These are phyloP conservation scores for Catocala fraxini DNA, from an alignment of 2,888 invertebrate genomes.

Conservation along the genomic window DNA sequence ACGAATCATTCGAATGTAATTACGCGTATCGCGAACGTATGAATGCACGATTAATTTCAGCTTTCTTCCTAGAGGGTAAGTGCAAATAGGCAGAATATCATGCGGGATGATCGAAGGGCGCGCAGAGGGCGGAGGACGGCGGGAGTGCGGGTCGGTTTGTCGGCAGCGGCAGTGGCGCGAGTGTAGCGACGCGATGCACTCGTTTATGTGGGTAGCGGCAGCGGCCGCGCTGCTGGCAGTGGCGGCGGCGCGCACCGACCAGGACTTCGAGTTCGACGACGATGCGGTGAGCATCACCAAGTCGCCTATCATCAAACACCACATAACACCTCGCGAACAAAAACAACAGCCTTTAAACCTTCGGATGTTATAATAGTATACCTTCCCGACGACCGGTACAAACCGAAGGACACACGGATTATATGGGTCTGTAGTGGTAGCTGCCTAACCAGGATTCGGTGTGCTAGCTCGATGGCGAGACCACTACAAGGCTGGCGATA, in stretches of 20 bases:
- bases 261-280: constrained; percentile 84
- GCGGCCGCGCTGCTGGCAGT: constrained; percentile 57
- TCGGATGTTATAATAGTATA: constrained; percentile 5
- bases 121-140: constrained; percentile 18
- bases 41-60: too few species aligned
- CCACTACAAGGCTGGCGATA: neutral
- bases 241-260: constrained; percentile 64
- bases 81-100: constrained; percentile 20
- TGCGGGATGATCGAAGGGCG: neutral
- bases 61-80: constrained; percentile 12
- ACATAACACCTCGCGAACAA: neutral
- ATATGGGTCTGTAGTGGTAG: neutral
- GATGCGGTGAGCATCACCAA: constrained; percentile 63
- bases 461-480: too few species aligned
- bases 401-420: constrained; percentile 2
- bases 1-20: too few species aligned
- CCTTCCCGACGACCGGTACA: neutral
- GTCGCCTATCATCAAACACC: too few species aligned
- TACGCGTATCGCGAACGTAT: too few species aligned
- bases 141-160: constrained; percentile 23
- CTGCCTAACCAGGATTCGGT: too few species aligned
- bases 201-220: constrained; percentile 51
- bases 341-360: neutral
- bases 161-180: constrained; percentile 47
- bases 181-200: constrained; percentile 46